Conservation (phyloP, 1,140 invertebrate species). For the Pentalonia nigronervosa region DNA sequence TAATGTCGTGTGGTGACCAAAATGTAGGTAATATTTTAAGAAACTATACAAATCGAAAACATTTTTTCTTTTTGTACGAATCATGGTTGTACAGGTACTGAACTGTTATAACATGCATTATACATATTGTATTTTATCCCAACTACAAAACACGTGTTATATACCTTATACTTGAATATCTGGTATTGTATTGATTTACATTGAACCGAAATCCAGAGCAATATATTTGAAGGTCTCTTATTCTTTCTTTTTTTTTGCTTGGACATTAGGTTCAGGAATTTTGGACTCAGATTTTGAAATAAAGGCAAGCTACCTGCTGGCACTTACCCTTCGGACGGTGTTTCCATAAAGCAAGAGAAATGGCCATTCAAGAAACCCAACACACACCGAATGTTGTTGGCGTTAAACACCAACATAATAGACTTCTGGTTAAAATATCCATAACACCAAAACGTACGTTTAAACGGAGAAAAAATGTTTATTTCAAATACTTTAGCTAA, state of each 20-base stretch:
- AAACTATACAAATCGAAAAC: conserved; percentile 45
- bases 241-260: not conserved
- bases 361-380: not conserved
- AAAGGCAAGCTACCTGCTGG: conserved; percentile 19
- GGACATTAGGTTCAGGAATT: conserved; percentile 31
- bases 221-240: conserved; percentile 30
- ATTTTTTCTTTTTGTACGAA: not conserved
- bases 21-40: not conserved
- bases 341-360: conserved; percentile 26
- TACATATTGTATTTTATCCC: not conserved
- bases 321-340: not conserved
- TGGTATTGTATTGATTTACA: not conserved
- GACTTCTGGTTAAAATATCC: not conserved
- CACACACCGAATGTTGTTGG: not conserved
- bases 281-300: conserved; percentile 23
- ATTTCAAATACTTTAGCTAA: not conserved
- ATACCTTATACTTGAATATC: conserved; percentile 33
- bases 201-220: conserved; percentile 27
- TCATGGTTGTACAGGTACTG: not conserved
- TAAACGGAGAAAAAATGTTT: not conserved
- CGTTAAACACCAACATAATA: not conserved
- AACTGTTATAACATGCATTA: not conserved
- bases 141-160: conserved; percentile 17
- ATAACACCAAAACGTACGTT: not conserved
- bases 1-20: not conserved